Base-by-base conservation (phyloP, 92 coral and sea anemone species). In the Actinernus sp. region DNA sequence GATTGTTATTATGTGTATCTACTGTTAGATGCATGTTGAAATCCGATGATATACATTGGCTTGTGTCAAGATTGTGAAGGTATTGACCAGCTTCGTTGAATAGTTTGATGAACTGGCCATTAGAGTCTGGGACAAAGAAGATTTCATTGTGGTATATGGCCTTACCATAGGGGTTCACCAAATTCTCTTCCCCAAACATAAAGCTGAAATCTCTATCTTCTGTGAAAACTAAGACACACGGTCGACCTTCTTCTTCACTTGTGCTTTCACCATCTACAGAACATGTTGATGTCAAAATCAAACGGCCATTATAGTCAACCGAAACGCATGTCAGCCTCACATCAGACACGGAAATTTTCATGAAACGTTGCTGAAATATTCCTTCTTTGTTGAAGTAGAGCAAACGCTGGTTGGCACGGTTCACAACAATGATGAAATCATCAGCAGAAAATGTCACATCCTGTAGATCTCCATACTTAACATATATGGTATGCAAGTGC, bases 351-450 rank as follows among this genome's bases (percentile, higher is more conserved):
- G 59, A 30, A 51, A 50, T 19, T 13, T 66, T 45, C 17, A 24
- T 22, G 1, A 46, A 34, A 32, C n/a, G 37, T 6, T 47, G 49
- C 61, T 17, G 0, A 38, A 51, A 66, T 12, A 8, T 10, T 10
- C 58, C 46, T 16, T 52, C 74, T 51, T 51, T 66, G 50, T 7
- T 18, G 2, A 49, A 66, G 10, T 17, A 50, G 23, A 66, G 36
- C 61, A 66, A 39, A 33, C 62, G 74, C 36, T 51, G 49, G 27
- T 52, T 66, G 31, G 26, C 51, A 3, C 61, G 74, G 46, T 68
- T 68, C 36, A 68, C 52, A 52, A 68, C 49, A 14, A 54, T 37
- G 4, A 68, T 44, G 5, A 40, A 13, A 40, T 31, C 63, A 27
- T 20, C 50, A 14, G 59, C 22, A 0, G 58, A 48, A 49, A 68